phyloP scores from a whole-genome alignment of 1,140 invertebrate species.

The Amyelois transitella region DNA sequence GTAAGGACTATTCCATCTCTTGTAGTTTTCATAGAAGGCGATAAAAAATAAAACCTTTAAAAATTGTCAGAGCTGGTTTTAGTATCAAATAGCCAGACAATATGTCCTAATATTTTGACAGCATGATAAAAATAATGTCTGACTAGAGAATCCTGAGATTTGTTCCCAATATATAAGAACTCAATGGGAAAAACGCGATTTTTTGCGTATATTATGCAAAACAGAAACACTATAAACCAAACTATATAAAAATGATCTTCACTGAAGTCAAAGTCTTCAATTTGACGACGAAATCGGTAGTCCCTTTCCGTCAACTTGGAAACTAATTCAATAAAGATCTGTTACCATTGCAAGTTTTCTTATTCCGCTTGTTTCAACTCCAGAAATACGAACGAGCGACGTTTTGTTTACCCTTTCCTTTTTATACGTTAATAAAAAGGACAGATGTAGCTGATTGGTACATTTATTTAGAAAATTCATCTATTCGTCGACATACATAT shows the following conservation, averaged over 20 bases:
- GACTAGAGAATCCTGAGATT: too few relatives aligned
- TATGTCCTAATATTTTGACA: too few relatives aligned
- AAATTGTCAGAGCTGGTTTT: too few relatives aligned
- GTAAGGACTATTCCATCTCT: too few relatives aligned
- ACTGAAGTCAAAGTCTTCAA: not conserved
- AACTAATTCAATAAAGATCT: constrained; percentile 38
- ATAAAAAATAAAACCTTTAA: too few relatives aligned
- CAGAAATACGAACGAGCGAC: not conserved
- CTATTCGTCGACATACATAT: not conserved
- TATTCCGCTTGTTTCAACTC: constrained; percentile 3
- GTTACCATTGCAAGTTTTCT: constrained; percentile 16
- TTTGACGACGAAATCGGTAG: constrained; percentile 22
- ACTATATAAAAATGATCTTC: not conserved
- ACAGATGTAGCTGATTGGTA: not conserved
- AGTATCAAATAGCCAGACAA: too few relatives aligned
- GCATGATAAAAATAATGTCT: too few relatives aligned
- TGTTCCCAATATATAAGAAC: too few relatives aligned
- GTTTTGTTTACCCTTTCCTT: not conserved
- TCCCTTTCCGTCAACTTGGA: constrained; percentile 24
- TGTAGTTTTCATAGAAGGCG: not conserved
- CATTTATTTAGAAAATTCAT: not conserved
- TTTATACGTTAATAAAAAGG: not conserved
- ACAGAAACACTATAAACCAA: not conserved
- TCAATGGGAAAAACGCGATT: too few relatives aligned
- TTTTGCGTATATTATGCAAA: too few relatives aligned